phyloP scores from a whole-genome alignment of 2,113 vertebrate species.

The Scartelaos histophorus region DNA sequence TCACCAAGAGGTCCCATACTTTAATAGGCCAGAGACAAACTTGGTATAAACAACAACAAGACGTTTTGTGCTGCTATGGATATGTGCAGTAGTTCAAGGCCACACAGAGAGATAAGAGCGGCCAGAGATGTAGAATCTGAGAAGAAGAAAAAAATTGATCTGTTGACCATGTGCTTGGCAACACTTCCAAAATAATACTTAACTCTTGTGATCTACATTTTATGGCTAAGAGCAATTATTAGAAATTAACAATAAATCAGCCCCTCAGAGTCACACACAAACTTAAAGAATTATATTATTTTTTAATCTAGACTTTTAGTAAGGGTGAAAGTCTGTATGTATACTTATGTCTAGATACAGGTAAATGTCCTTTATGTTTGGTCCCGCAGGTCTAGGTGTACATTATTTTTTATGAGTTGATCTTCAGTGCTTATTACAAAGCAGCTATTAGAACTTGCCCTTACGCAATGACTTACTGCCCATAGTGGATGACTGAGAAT shows the following conservation, averaged over 20 bases:
- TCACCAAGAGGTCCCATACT: conserved; percentile 36
- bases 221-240: not conserved
- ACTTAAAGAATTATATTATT: too few species aligned
- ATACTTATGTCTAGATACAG: not conserved
- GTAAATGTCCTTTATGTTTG: not conserved
- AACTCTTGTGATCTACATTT: not conserved
- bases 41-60: conserved; percentile 52
- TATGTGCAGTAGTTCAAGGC: conserved; percentile 58
- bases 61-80: conserved; percentile 66
- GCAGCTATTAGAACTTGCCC: not conserved
- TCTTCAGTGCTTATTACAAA: not conserved
- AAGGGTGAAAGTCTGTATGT: not conserved
- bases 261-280: not conserved
- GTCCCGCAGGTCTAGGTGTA: not conserved
- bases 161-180: conserved; percentile 16
- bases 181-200: conserved; percentile 12
- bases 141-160: conserved; percentile 26
- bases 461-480: conserved; percentile 13
- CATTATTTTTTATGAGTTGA: not conserved
- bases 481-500: conserved; percentile 37
- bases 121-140: conserved; percentile 11
- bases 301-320: too few species aligned
- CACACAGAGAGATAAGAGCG: conserved; percentile 54
- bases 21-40: conserved; percentile 69
- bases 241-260: not conserved